Evolutionary conservation across 2,888 invertebrate genomes (phyloP), one percentile per base, ranked within the genome.

Genomic region (Ophion ellenae): DNA sequence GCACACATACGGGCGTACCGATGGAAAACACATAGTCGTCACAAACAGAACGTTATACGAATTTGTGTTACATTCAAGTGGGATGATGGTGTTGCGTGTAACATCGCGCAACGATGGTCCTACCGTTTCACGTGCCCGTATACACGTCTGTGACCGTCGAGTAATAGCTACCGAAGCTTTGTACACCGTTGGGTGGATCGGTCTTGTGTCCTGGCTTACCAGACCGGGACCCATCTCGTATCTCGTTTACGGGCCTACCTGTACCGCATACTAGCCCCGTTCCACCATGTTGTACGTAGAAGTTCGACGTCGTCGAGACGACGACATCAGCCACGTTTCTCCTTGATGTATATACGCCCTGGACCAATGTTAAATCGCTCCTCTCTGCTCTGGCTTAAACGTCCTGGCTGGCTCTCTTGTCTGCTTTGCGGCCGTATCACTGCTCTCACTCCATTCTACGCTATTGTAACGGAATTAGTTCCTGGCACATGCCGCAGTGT

Each of bases 381-480:
- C 86, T 75, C 77, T 81, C 45, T 63, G 40, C 70, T 71, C 63
- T 73, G 75, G 81, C 84, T 86, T 75, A 81, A 86, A 81, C 75
- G 81, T 86, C 83, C 81, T 74, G 75, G 84, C 47, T 66, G 70
- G 70, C 74, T 74, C 20, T 73, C 71, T 81, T 64, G 75, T 66
- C 28, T 80, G 71, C 76, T 66, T 70, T 73, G 61, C 57, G 69
- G 24, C 61, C n/a, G 61, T 63, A 64, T 36, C 66, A 53, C n/a
- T 24, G 76, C 53, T 77, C 83, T 75, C 47, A 40, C 75, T 32
- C 36, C 57, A 73, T 73, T 74, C 64, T 74, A 69, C 47, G 20
- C 63, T 17, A 75, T 86, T 81, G 81, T 81, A 84, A 84, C 78
- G 71, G 81, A 86, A 86, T 86, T 86, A 81, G 75, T 84, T 74